These are phyloP conservation scores for Eremophila alpestris DNA, from an alignment of 2,797 vertebrate species.

Conservation along the genomic window DNA sequence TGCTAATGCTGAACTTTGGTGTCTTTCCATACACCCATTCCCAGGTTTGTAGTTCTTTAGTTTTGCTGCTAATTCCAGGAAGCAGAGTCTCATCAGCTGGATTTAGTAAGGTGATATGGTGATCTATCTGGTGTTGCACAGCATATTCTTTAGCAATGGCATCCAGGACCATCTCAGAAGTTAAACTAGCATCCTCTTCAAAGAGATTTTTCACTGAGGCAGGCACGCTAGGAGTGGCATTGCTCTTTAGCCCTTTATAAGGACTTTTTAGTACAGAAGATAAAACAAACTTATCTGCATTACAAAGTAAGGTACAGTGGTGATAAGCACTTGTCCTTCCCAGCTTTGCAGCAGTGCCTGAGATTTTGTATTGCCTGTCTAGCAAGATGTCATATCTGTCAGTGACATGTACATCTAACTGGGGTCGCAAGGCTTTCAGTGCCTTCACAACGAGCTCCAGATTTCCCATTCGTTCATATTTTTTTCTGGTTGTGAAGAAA, in stretches of 20 bases:
- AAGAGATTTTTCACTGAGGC: constrained; percentile 85
- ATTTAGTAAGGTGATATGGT: constrained; percentile 74
- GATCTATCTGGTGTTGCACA: constrained; percentile 71
- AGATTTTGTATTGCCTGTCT: constrained; percentile 87
- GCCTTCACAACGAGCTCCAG: constrained; percentile 85
- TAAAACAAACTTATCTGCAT: constrained; percentile 77
- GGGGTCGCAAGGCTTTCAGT: constrained; percentile 79
- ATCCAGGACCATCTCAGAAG: constrained; percentile 79
- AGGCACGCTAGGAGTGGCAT: constrained; percentile 89
- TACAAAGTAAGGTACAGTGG: constrained; percentile 91
- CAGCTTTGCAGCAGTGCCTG: constrained; percentile 91
- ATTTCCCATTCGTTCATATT: constrained; percentile 87
- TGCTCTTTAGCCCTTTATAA: constrained; percentile 84
- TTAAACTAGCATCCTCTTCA: constrained; percentile 85
- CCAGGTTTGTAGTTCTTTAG: constrained; percentile 84
- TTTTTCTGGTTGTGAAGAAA: constrained; percentile 88
- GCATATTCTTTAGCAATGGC: constrained; percentile 84
- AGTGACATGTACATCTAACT: constrained; percentile 82
- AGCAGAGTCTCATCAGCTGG: constrained; percentile 82
- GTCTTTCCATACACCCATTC: constrained; percentile 95
- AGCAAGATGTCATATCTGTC: constrained; percentile 89
- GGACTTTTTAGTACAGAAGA: constrained; percentile 82
- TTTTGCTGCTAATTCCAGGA: constrained; percentile 80
- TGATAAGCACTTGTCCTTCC: constrained; percentile 90
- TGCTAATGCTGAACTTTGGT: constrained; percentile 85